Conservation (phyloP, 2,797 vertebrate species). For the Parambassis ranga region DNA sequence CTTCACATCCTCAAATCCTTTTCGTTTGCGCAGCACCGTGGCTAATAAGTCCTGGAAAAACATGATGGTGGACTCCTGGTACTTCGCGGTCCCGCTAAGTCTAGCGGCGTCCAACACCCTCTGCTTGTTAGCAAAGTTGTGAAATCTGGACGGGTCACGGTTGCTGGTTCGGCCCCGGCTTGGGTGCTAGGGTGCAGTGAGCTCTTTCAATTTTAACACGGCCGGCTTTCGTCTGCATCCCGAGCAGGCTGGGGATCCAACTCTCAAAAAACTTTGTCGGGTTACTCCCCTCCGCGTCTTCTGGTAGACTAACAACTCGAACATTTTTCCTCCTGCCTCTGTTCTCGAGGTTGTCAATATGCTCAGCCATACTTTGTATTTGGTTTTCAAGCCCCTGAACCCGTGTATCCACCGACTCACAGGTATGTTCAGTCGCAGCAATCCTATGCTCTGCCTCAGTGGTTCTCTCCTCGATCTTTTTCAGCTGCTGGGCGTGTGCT, state of each 20-base stretch:
- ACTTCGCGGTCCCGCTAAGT: neutral
- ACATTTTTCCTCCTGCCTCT: neutral
- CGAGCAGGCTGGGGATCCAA: neutral
- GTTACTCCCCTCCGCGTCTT: neutral
- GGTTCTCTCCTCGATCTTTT: neutral
- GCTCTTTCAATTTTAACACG: neutral
- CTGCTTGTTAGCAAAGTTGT: slow-evolving; percentile 10
- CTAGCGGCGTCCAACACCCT: neutral
- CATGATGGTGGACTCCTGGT: neutral
- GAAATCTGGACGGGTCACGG: neutral
- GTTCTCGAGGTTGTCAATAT: neutral
- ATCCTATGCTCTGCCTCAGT: neutral
- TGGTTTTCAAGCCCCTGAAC: neutral
- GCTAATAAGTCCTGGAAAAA: slow-evolving; percentile 3
- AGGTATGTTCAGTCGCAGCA: neutral
- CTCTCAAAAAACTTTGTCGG: neutral
- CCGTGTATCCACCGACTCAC: neutral
- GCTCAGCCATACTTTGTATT: neutral
- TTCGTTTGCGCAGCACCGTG: neutral
- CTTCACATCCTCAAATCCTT: slow-evolving; percentile 16
- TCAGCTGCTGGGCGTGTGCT: neutral
- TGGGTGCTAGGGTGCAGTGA: neutral
- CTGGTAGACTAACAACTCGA: neutral
- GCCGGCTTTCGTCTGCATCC: neutral
- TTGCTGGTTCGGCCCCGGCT: neutral